These are phyloP conservation scores for Panonychus citri DNA, from an alignment of 1,140 invertebrate species.

Conservation along the genomic window DNA sequence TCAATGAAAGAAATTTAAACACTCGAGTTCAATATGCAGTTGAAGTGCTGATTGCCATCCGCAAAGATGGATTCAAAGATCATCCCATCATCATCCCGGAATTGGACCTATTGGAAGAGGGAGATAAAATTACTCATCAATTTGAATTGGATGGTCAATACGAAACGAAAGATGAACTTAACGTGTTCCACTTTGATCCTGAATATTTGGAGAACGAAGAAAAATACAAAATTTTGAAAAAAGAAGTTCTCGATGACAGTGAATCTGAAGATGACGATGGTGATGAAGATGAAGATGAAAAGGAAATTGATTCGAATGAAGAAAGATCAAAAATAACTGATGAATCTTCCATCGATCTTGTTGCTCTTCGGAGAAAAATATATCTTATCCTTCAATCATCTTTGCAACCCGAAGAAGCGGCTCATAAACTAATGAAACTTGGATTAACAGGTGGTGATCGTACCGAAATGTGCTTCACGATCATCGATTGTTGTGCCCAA, in stretches of 20 bases:
- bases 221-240: constrained; percentile 76
- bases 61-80: constrained; percentile 89
- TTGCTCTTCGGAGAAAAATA: constrained; percentile 75
- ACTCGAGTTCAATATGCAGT: constrained; percentile 75
- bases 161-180: constrained; percentile 58
- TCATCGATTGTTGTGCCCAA: constrained; percentile 94
- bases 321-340: constrained; percentile 46
- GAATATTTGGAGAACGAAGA: constrained; percentile 79
- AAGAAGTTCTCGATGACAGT: constrained; percentile 24
- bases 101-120: constrained; percentile 84
- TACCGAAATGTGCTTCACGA: constrained; percentile 89
- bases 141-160: constrained; percentile 62
- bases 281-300: constrained; percentile 34
- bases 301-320: too few relatives aligned
- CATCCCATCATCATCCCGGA: constrained; percentile 62
- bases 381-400: constrained; percentile 96
- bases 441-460: constrained; percentile 55
- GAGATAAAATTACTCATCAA: constrained; percentile 88
- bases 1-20: constrained; percentile 77
- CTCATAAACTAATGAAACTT: constrained; percentile 93
- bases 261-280: constrained; percentile 28
- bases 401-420: constrained; percentile 94
- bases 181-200: constrained; percentile 89
- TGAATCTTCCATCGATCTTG: constrained; percentile 88
- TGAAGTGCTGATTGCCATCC: constrained; percentile 80